Evolutionary conservation across 2,113 vertebrate genomes (phyloP), one percentile per base, ranked within the genome.

Genomic region (Xiphorhynchus elegans): DNA sequence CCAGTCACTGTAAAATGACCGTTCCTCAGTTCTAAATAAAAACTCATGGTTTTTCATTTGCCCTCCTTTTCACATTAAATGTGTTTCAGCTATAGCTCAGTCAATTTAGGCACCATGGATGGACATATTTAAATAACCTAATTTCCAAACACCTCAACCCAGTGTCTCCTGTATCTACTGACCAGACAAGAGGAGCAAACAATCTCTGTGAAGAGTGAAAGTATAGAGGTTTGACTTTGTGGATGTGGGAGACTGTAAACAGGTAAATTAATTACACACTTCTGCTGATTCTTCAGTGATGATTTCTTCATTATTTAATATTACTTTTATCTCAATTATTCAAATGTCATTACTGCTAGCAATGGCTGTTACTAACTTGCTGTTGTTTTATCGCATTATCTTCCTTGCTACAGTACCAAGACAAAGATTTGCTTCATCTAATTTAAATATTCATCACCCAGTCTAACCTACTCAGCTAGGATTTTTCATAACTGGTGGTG

Each of bases 281-380:
- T 63, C 10, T 72, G 66, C 19, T 68, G 53, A 55, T 90, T 68
- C 29, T 25, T 88, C 46, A 24, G 18, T 24, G 24, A 20, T 79
- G 3, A 49, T 66, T 86, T 68, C 31, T 66, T 66, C 23, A 49
- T 89, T 77, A 53, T 76, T 95, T 69, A 66, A n/a, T 62, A 81
- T 35, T 73, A 81, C 25, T 63, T 7, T 73, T 85, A 68, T 40
- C 46, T 66, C 53, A 84, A 2, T 62, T 14, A 69, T 46, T 83
- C 2, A 5, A 68, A 79, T 56, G 16, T 62, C n/a, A 70, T 77
- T 89, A 60, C 49, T 58, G 28, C 3, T 37, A 62, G 21, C 26
- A 42, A 50, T 53, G 37, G 19, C n/a, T 84, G 39, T 63, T 87
- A 82, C 31, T 84, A 78, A 58, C 26, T 84, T 76, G 20, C 35